phyloP scores from a whole-genome alignment of 2,113 vertebrate species.

The Campylorhamphus procurvoides region DNA sequence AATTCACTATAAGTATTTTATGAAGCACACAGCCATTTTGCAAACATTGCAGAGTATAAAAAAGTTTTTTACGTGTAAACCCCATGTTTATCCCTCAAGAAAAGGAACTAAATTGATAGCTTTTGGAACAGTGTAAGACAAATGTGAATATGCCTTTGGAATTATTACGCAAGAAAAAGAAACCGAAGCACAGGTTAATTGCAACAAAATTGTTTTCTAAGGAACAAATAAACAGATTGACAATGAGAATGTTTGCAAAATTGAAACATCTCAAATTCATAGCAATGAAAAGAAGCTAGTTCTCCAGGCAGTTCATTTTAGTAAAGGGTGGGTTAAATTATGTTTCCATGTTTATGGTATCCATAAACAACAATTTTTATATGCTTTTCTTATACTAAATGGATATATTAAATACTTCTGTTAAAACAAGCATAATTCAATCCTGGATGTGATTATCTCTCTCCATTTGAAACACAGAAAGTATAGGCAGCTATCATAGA shows the following conservation, averaged over 20 bases:
- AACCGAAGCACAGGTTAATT: neutral
- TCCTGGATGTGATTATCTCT: neutral
- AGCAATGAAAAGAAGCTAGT: neutral
- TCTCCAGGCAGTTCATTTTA: neutral
- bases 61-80: neutral
- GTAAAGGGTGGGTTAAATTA: neutral
- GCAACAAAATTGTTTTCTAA: neutral
- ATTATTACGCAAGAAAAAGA: neutral
- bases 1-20: neutral
- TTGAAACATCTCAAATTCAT: neutral
- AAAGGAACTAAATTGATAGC: neutral
- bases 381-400: neutral
- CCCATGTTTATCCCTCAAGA: neutral
- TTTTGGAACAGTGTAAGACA: neutral
- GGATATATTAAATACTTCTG: neutral
- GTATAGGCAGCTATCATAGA: neutral
- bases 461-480: neutral
- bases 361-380: neutral
- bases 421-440: neutral
- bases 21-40: neutral
- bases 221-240: neutral
- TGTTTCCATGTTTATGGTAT: neutral
- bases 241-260: neutral
- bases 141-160: neutral
- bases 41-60: neutral